A percentile compares a stretch with the other conserved stretches of the same genome.
Conservation (phyloP, 2,888 invertebrate genomes). For the Hyles lineata region DNA sequence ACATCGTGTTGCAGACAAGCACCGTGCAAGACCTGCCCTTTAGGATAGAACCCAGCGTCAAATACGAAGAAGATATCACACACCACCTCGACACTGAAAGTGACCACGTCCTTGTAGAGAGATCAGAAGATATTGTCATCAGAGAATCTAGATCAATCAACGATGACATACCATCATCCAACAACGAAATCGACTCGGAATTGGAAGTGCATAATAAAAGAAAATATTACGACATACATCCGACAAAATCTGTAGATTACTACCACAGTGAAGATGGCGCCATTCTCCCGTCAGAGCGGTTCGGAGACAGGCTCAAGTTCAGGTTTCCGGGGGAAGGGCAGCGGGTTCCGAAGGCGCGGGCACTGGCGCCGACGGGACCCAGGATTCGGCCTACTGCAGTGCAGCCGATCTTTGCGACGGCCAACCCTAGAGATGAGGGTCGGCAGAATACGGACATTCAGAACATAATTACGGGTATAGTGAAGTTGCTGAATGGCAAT, state of each 20-base stretch:
- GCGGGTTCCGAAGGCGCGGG: slow-evolving; percentile 90
- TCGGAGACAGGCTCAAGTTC: slow-evolving; percentile 75
- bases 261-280: slow-evolving; percentile 69
- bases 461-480: slow-evolving; percentile 95
- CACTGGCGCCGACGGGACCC: slow-evolving; percentile 88
- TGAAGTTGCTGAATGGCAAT: slow-evolving; percentile 94
- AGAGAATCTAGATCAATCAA: slow-evolving; percentile 82
- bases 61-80: slow-evolving; percentile 54
- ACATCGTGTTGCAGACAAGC: slow-evolving; percentile 66
- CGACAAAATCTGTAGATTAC: slow-evolving; percentile 80
- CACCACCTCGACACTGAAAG: slow-evolving; percentile 50
- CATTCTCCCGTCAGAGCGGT: slow-evolving; percentile 68
- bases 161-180: slow-evolving; percentile 80
- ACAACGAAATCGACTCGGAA: slow-evolving; percentile 86
- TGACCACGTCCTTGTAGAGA: slow-evolving; percentile 76
- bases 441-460: slow-evolving; percentile 89
- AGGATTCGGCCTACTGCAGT: slow-evolving; percentile 83
- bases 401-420: slow-evolving; percentile 83
- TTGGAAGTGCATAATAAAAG: slow-evolving; percentile 78
- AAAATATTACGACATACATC: slow-evolving; percentile 82
- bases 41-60: slow-evolving; percentile 73
- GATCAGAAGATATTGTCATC: slow-evolving; percentile 83
- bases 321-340: slow-evolving; percentile 90
- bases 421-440: slow-evolving; percentile 73
- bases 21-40: slow-evolving; percentile 64